Percentiles rank a stretch among this genome's conserved stretches.
Evolutionary conservation across 37 sponge, comb jelly and placozoan species (phyloP).

Genomic region (Halichondria panicea): DNA sequence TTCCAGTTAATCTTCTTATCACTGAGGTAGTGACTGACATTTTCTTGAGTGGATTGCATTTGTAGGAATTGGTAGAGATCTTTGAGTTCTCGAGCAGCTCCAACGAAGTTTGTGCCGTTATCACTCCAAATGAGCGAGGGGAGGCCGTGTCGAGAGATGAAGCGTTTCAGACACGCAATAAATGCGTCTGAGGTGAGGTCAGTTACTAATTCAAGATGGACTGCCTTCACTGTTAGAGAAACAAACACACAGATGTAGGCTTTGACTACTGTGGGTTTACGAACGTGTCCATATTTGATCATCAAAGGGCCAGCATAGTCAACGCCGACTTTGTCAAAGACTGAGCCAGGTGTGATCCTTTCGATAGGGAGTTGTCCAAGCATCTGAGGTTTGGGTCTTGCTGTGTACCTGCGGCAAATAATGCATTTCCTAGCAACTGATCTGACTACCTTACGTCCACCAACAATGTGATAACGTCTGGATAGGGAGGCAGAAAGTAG

Average conservation of each 20-base stretch:
- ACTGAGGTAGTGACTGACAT: neutral
- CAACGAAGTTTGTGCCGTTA: conserved; percentile 44
- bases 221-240: conserved; percentile 22
- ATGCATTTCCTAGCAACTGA: conserved; percentile 16
- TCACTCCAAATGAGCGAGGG: conserved; percentile 40
- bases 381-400: conserved; percentile 21
- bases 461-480: conserved; percentile 10
- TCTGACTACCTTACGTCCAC: conserved; percentile 5
- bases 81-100: conserved; percentile 36
- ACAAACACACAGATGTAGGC: conserved; percentile 35
- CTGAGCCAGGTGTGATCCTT: conserved; percentile 21
- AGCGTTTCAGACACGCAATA: conserved; percentile 25
- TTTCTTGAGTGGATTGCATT: conserved; percentile 14
- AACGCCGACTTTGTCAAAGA: conserved; percentile 26
- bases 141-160: conserved; percentile 27
- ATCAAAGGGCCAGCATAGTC: conserved; percentile 37
- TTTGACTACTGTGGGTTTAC: conserved; percentile 23
- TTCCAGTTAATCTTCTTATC: conserved; percentile 24
- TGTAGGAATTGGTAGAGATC: conserved; percentile 7
- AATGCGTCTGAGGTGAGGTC: conserved; percentile 38
- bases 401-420: conserved; percentile 8
- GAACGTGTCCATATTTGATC: conserved; percentile 35
- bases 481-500: conserved; percentile 24
- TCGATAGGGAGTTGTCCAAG: conserved; percentile 31
- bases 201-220: conserved; percentile 36